Base-by-base conservation (phyloP, 2,888 invertebrate species). In the Eutolmus rufibarbis region DNA sequence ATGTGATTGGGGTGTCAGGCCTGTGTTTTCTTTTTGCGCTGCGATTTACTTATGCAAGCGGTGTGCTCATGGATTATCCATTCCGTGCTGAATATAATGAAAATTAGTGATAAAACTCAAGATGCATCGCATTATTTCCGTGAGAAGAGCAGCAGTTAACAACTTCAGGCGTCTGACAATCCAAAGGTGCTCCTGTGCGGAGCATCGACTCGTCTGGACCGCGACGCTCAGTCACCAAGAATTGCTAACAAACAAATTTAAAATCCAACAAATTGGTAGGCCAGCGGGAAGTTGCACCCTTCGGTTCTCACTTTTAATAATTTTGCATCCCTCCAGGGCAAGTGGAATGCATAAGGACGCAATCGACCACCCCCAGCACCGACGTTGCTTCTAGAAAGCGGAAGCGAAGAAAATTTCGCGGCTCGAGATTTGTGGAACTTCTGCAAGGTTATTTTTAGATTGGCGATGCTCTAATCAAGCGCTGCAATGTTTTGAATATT, bases 371-470 rank as follows among this genome's bases (percentile, higher is more conserved):
- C 28, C 74, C 85, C 12, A 85, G 28, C 28, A 37, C 74, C 19
- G 85, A 85, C 4, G 28, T 43, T 46, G n/a, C 57, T 28, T 46
- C 51, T 5, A 91, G 92, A 7, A 90, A 91, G 12, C 92, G 93
- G 86, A 94, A 94, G 90, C 94, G 93, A 89, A 92, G 92, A 87
- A 92, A 92, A 89, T 92, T 93, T 89, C 94, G 93, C 90, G 92
- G 91, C 85, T 94, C 94, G 89, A 95, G 95, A 90, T 96, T 95
- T 92, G 94, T 95, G 12, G 96, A 96, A 91, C 91, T 96, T 9
- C 91, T 96, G 88, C 94, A 96, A 94, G 95, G 96, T 96, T 66
- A 66, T 66, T 23, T 89, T 91, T 86, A 16, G 40, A 66, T 9
- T 23, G 9, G 34, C 31, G 28, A 74, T 40, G 79, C 16, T 43